phyloP scores from a whole-genome alignment of 1,140 invertebrate species.

The Heliconius hermathena region DNA sequence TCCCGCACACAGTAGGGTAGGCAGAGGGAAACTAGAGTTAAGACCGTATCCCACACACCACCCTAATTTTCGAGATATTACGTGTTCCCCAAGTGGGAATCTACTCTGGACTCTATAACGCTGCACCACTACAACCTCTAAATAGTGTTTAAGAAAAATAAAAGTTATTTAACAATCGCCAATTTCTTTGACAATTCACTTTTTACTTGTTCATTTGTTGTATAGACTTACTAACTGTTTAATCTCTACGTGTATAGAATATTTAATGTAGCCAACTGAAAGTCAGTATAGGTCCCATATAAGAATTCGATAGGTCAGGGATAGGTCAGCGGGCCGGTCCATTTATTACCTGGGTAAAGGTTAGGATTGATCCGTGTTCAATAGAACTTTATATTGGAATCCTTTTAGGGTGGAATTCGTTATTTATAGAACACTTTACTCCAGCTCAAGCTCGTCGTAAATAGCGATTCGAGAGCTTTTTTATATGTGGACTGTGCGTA shows the following conservation, averaged over 20 bases:
- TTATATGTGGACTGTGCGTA: neutral
- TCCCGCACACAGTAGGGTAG: too few species aligned
- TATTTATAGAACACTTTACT: conserved; percentile 20
- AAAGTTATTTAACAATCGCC: too few species aligned
- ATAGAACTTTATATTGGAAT: neutral
- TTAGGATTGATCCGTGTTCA: conserved; percentile 10
- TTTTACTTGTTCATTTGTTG: too few species aligned
- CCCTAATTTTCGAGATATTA: too few species aligned
- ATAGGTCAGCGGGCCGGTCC: conserved; percentile 17
- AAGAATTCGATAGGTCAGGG: conserved; percentile 26
- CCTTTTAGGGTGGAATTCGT: conserved; percentile 1
- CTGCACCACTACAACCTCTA: too few species aligned
- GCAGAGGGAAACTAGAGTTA: too few species aligned
- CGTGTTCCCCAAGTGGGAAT: too few species aligned
- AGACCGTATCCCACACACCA: too few species aligned
- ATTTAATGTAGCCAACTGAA: neutral
- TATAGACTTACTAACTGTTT: too few species aligned
- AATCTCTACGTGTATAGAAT: neutral
- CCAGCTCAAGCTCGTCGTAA: neutral
- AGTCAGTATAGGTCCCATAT: neutral
- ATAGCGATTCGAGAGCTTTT: neutral
- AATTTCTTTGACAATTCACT: too few species aligned
- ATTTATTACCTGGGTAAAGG: conserved; percentile 19
- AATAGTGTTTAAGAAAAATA: too few species aligned
- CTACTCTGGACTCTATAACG: too few species aligned